Evolutionary conservation across 53 echinoderm and acorn worm species (phyloP).

Genomic region (Apostichopus leukothele): DNA sequence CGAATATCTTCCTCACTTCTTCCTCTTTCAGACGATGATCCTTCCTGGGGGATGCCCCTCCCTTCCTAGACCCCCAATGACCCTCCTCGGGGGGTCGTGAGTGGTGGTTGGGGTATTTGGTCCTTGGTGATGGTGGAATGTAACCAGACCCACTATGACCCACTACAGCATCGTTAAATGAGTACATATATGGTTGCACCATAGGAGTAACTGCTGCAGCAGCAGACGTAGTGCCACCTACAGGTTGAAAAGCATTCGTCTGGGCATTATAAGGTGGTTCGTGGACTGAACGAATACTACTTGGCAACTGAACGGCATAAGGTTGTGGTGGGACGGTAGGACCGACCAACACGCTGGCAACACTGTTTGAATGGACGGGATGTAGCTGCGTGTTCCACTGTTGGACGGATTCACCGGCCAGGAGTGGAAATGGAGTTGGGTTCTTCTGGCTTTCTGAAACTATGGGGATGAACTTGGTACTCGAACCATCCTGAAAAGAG

Average conservation of each 20-base stretch:
- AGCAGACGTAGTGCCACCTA: neutral
- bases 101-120: slow-evolving; percentile 3
- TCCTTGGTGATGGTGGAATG: slow-evolving; percentile 13
- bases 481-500: neutral
- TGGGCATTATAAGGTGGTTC: neutral
- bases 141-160: neutral
- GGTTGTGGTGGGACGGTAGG: neutral
- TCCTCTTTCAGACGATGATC: neutral
- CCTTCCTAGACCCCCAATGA: neutral
- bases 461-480: slow-evolving; percentile 3
- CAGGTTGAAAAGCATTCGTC: neutral
- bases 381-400: neutral
- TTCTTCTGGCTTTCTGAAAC: neutral
- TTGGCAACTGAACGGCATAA: neutral
- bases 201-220: neutral
- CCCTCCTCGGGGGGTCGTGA: slow-evolving; percentile 27
- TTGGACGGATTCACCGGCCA: neutral
- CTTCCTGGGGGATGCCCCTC: neutral
- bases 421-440: neutral
- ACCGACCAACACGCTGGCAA: neutral
- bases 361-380: neutral
- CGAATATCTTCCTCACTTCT: slow-evolving; percentile 6
- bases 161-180: neutral
- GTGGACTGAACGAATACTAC: neutral
- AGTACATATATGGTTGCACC: neutral